These are phyloP conservation scores for Heliothis peltigera DNA, from an alignment of 2,888 invertebrate genomes.

Conservation along the genomic window DNA sequence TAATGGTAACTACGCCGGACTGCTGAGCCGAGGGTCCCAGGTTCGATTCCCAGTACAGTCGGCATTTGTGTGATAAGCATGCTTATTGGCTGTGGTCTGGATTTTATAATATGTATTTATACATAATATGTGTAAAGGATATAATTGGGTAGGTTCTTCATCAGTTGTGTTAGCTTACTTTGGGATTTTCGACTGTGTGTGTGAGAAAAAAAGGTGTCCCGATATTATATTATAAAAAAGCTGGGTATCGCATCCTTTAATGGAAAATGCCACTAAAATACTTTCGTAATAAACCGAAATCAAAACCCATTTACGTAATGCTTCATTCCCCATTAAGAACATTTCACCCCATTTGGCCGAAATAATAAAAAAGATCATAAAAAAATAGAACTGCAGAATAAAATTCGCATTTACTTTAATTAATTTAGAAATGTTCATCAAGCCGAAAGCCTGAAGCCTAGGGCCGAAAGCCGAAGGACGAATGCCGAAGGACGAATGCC, in stretches of 20 bases:
- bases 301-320: conserved; percentile 30
- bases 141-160: no score
- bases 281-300: conserved; percentile 37
- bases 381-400: conserved; percentile 55
- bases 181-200: no score
- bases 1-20: no score
- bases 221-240: no score
- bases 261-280: conserved; percentile 23
- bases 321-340: conserved; percentile 24
- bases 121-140: no score
- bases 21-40: no score
- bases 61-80: no score
- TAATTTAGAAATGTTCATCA: conserved; percentile 45
- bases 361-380: conserved; percentile 36
- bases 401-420: conserved; percentile 53
- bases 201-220: no score
- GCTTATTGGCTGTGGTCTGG: no score
- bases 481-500: conserved; percentile 18
- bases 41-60: no score
- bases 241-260: neutral
- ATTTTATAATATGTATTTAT: no score
- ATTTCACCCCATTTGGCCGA: conserved; percentile 10
- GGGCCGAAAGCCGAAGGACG: conserved; percentile 8
- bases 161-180: no score
- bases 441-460: neutral